These are phyloP conservation scores for Naja naja DNA, from an alignment of 2,113 vertebrate genomes.

Conservation along the genomic window DNA sequence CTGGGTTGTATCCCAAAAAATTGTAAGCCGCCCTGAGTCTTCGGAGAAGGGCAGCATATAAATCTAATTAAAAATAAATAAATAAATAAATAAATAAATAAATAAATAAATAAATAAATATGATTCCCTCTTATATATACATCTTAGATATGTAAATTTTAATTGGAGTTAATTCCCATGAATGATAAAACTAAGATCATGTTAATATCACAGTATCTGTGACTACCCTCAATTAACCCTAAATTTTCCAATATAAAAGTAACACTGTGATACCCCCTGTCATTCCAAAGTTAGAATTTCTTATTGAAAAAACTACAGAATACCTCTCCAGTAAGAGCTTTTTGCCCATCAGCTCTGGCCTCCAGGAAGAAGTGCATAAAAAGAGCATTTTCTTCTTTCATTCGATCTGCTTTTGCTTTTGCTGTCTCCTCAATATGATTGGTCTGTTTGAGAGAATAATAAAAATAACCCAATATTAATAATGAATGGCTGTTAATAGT, in stretches of 20 bases:
- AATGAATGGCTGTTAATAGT: not conserved
- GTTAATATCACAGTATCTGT: not conserved
- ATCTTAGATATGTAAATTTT: not conserved
- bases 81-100: too few species aligned
- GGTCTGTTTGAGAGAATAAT: conserved; percentile 66
- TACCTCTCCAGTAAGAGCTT: conserved; percentile 70
- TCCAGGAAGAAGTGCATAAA: conserved; percentile 57
- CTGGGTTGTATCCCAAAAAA: too few species aligned
- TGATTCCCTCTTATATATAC: not conserved
- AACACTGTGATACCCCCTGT: not conserved
- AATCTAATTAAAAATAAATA: too few species aligned
- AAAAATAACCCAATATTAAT: conserved; percentile 12
- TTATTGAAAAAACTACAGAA: conserved; percentile 4
- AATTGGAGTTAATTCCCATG: not conserved
- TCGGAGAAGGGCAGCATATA: too few species aligned
- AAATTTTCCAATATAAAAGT: not conserved
- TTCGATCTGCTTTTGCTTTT: conserved; percentile 67
- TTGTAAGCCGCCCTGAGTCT: too few species aligned
- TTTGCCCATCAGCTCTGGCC: conserved; percentile 37
- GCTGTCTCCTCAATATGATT: conserved; percentile 67
- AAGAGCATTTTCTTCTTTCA: conserved; percentile 71
- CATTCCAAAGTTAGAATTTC: not conserved
- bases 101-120: too few species aligned
- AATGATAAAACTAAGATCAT: not conserved
- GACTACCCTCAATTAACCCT: not conserved